Base-by-base conservation (phyloP, 1,140 invertebrate species). In the Drosophila willistoni region DNA sequence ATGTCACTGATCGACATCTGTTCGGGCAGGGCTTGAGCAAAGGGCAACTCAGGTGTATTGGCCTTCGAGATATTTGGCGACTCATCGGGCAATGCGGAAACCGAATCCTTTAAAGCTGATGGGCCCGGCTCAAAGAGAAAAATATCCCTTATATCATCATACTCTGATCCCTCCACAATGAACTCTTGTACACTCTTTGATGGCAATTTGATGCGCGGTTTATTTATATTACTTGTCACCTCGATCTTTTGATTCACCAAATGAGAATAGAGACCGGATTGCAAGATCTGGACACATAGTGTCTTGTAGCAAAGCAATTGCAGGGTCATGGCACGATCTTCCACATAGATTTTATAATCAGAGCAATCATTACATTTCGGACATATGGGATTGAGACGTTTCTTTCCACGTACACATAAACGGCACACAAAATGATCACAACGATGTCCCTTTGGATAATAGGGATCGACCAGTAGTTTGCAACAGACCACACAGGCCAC, bases 391-490 rank as follows among this genome's bases (percentile, higher is more conserved):
- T 96, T 96, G 17, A 98, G 93, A 90, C 96, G 95, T 92, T 98
- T 97, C 74, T 95, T 95, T 2, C 96, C 96, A 55, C 97, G 96
- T 81, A 96, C 94, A 91, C 97, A 98, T 68, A 93, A 93, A n/a
- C 93, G 93, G 79, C 97, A 98, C 14, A 98, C 96, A 93, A 97
- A 95, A 93, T 98, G 97, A 92, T 97, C 96, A 93, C 97, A 98
- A 65, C 95, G 94, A n/a, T 95, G 95, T 79, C 95, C 95, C 34
- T 75, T 81, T n/a, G 97, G 96, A 51, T 96, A 95, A 89, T 96
- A 95, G 1, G 97, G 97, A 90, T 97, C 95, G 56, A 95, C 95
- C 54, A 98, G 92, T 65, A 98, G 93, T 89, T 96, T 95, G 63
- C 96, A 95, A 92, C 97, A 98, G 41, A 98, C 97, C 64, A 96